phyloP scores from a whole-genome alignment of 2,113 vertebrate genomes.

The Melanerpes formicivorus region DNA sequence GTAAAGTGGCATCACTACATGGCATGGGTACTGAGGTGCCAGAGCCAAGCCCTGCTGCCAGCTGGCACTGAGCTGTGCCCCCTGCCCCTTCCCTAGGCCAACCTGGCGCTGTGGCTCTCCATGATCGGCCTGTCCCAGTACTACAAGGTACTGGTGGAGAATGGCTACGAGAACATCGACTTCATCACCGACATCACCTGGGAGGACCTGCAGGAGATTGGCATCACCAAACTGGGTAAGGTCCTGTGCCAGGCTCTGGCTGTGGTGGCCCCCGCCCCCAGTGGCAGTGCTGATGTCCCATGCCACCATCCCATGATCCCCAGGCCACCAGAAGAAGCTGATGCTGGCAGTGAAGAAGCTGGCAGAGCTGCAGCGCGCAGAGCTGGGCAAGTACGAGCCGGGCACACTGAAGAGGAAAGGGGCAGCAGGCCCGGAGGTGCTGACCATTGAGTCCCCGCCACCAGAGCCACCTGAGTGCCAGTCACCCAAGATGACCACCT shows the following conservation, averaged over 20 bases:
- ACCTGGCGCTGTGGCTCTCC: constrained; percentile 91
- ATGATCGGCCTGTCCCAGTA: constrained; percentile 95
- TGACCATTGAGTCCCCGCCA: constrained; percentile 84
- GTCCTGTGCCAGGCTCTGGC: fast-evolving
- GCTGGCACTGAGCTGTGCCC: fast-evolving
- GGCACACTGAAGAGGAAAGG: constrained; percentile 87
- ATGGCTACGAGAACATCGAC: constrained; percentile 96
- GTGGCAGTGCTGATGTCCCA: not conserved
- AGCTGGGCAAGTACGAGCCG: constrained; percentile 81
- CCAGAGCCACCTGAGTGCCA: constrained; percentile 84
- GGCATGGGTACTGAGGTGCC: fast-evolving
- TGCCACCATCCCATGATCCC: not conserved
- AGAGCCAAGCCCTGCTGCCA: not conserved
- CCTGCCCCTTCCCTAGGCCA: constrained; percentile 74
- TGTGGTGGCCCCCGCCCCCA: fast-evolving
- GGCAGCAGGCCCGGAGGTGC: constrained; percentile 79
- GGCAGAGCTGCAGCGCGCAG: constrained; percentile 90
- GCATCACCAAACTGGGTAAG: constrained; percentile 96
- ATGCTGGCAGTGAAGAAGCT: constrained; percentile 96
- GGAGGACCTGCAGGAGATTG: constrained; percentile 98
- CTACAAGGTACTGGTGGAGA: constrained; percentile 95
- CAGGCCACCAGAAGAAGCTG: constrained; percentile 98
- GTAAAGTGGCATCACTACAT: fast-evolving
- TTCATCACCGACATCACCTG: constrained; percentile 99
- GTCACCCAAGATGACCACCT: constrained; percentile 89